Evolutionary conservation across 2,888 invertebrate genomes (phyloP), one percentile per base, ranked within the genome.

Genomic region (Deilephila elpenor): DNA sequence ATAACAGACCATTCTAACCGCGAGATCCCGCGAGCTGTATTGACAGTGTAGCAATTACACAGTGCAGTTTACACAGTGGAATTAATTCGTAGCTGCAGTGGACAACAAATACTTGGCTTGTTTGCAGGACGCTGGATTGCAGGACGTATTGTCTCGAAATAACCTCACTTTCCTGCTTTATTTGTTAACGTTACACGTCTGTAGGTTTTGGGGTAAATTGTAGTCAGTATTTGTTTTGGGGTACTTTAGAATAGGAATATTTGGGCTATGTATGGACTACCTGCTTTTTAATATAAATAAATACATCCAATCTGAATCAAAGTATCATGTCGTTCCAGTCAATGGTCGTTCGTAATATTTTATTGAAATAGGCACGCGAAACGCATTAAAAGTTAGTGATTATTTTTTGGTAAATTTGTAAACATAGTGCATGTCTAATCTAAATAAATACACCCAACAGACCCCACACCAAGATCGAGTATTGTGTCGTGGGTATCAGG

Each of bases 31-130:
- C 70, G 56, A 61, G 32, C 64, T 60, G 51, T 60, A 70, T 61
- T 61, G n/a, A 73, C 71, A 73, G 2, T 44, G 62, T 56, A 73
- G 61, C 59, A 72, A 75, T 75, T 73, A 73, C 73, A 70, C 25
- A 44, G 5, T 60, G 8, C 61, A n/a, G 75, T 75, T 75, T 53
- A 72, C 73, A 74, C 73, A 70, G 73, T 17, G 37, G 62, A 72
- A 75, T 75, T 75, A 75, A 75, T 75, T 75, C 71, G 70, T 62
- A 59, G 70, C 64, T 73, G 61, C 73, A 72, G 62, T 74, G 61
- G 71, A 73, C 71, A 71, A 67, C 75, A 75, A 75, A 75, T 73
- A 75, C 70, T 71, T 59, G 59, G 5, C 29, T 64, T 74, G 71
- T 71, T 74, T 73, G 73, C 62, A 60, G 51, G 51, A 60, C 34